Percentiles rank a stretch among this genome's conserved stretches.
Evolutionary conservation across 2,113 vertebrate genomes (phyloP).

Genomic region (Entelurus aequoreus): DNA sequence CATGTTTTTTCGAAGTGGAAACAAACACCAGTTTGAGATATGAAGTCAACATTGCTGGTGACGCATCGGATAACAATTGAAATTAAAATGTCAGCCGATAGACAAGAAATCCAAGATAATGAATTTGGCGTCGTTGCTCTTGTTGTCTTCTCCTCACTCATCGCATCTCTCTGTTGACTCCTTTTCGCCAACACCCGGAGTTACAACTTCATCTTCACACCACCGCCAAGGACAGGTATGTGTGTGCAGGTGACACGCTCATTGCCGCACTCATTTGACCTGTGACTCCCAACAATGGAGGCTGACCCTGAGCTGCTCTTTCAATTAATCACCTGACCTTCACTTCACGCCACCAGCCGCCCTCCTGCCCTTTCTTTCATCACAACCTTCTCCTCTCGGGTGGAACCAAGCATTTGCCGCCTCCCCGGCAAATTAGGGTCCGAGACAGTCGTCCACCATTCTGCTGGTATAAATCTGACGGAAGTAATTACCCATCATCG

Average conservation of each 20-base stretch:
- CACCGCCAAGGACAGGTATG: constrained; percentile 25
- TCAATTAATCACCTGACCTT: constrained; percentile 63
- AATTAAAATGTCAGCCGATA: constrained; percentile 63
- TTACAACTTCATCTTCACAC: constrained; percentile 54
- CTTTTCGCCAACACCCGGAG: constrained; percentile 20
- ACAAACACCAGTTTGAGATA: constrained; percentile 33
- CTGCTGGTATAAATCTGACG: constrained; percentile 61
- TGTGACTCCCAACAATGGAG: constrained; percentile 51
- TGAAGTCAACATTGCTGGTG: constrained; percentile 54
- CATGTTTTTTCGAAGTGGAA: constrained; percentile 31
- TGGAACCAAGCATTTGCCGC: constrained; percentile 27
- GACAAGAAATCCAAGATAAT: constrained; percentile 31
- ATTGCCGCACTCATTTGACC: constrained; percentile 60
- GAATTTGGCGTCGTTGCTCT: constrained; percentile 18
- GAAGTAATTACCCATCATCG: constrained; percentile 70
- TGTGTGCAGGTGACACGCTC: constrained; percentile 45
- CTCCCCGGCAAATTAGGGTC: constrained; percentile 32
- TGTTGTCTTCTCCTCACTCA: background rate
- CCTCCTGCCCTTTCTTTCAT: constrained; percentile 8
- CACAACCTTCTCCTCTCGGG: constrained; percentile 1
- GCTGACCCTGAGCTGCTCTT: constrained; percentile 59
- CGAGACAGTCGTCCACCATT: constrained; percentile 47
- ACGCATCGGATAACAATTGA: constrained; percentile 55
- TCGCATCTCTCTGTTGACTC: background rate
- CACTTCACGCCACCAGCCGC: constrained; percentile 18